Evolutionary conservation across 2,113 vertebrate genomes (phyloP).

Genomic region (Pollachius pollachius): DNA sequence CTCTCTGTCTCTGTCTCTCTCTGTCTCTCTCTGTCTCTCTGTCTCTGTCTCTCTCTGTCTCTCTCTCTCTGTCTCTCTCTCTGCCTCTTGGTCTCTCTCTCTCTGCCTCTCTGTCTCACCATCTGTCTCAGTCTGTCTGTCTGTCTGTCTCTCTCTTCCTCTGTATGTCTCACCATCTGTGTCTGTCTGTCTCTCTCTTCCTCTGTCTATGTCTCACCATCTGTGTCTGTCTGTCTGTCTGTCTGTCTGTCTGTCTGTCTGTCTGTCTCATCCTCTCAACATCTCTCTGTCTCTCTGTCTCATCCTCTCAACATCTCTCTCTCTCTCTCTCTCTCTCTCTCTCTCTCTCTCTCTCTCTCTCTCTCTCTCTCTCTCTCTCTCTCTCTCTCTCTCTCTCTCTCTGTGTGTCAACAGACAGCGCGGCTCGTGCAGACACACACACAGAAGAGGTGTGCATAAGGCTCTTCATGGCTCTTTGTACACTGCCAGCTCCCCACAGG

Average conservation of each 20-base stretch:
- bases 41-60: background rate
- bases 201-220: too few relatives aligned
- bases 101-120: background rate
- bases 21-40: conserved; percentile 14
- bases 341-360: background rate
- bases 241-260: background rate
- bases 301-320: too few relatives aligned
- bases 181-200: background rate
- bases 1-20: background rate
- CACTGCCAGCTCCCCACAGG: too few relatives aligned
- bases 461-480: too few relatives aligned
- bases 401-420: too few relatives aligned
- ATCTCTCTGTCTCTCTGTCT: background rate
- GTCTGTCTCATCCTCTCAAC: too few relatives aligned
- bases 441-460: too few relatives aligned
- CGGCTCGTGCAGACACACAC: too few relatives aligned
- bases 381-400: background rate
- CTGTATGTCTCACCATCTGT: background rate
- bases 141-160: background rate
- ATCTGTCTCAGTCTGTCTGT: background rate
- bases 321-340: conserved; percentile 1
- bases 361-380: background rate
- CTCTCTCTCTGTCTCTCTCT: background rate
- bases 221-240: too few relatives aligned
- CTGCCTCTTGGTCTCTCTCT: background rate